A percentile compares a stretch with the other conserved stretches of the same genome.
Evolutionary conservation across 2,797 vertebrate genomes (phyloP).

Genomic region (Monodelphis domestica): DNA sequence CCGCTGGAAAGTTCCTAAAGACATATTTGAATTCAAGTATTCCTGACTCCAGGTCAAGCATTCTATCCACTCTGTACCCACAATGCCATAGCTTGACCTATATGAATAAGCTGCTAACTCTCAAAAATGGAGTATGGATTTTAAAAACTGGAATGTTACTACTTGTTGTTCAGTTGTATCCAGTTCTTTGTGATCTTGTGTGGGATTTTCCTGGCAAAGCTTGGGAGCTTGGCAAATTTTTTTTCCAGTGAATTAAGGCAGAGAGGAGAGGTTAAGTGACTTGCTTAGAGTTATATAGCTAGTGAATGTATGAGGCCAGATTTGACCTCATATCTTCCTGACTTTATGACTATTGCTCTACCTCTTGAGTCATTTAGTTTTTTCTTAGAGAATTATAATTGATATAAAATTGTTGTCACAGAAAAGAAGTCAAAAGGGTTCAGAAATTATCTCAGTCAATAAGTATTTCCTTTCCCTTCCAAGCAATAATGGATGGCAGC

Average conservation of each 20-base stretch:
- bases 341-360: too few species aligned
- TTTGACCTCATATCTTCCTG: too few species aligned
- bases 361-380: too few species aligned
- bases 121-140: not conserved
- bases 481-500: not conserved
- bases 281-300: too few species aligned
- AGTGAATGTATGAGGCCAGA: too few species aligned
- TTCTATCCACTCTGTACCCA: not conserved
- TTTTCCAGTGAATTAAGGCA: too few species aligned
- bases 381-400: not conserved
- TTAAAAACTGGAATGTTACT: not conserved
- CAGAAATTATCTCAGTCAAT: not conserved
- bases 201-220: too few species aligned
- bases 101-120: not conserved
- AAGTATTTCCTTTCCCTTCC: not conserved
- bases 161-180: too few species aligned
- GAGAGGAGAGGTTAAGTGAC: too few species aligned
- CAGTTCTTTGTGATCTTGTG: too few species aligned
- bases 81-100: not conserved
- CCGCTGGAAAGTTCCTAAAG: not conserved
- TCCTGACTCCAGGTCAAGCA: not conserved
- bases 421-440: not conserved
- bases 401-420: not conserved
- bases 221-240: too few species aligned
- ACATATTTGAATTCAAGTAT: not conserved